Base-by-base conservation (phyloP, 2,113 vertebrate genomes). In the Peromyscus polionotus region DNA sequence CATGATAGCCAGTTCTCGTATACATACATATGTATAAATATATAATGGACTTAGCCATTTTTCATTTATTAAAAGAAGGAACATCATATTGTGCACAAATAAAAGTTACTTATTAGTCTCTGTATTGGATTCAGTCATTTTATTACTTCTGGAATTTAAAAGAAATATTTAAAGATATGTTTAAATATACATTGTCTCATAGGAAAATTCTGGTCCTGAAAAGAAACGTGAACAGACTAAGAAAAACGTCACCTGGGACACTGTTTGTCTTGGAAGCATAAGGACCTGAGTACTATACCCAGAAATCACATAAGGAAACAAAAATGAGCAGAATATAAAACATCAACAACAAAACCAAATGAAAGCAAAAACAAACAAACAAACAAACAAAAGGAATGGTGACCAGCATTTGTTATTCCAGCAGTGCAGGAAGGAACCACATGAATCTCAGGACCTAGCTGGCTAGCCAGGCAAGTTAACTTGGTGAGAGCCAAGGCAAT, bases 61-160 rank as follows among this genome's bases (percentile, higher is more conserved):
- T 83, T 3, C 31, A 80, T 86, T 94, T 77, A 68, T 77, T 67
- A 87, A 77, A 48, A 63, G 6, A 73, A 67, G 63, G 93, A 51
- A 16, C 10, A 79, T 65, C 14, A 88, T 70, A 16, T 19, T 61
- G 12, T 76, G 2, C 14, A 48, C 68, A 85, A 26, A 22, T 87
- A 17, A 88, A 97, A 61, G 68, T 42, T 5, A 61, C 33, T 94
- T 89, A 95, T 36, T 59, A 57, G 20, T n/a, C 45, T 83, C 7
- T 81, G 17, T 2, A 67, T 5, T 81, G 76, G 16, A 8, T 92
- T 95, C 8, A 14, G 13, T 86, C 8, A 65, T 75, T 91, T 1
- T 81, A 63, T 93, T 36, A 7, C n/a, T n/a, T 20, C 7, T 76
- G 8, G 11, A 79, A 96, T 68, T 72, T 65, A 42, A 81, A 93